phyloP scores from a whole-genome alignment of 2,888 invertebrate species.

The Omphaloscelis lunosa region DNA sequence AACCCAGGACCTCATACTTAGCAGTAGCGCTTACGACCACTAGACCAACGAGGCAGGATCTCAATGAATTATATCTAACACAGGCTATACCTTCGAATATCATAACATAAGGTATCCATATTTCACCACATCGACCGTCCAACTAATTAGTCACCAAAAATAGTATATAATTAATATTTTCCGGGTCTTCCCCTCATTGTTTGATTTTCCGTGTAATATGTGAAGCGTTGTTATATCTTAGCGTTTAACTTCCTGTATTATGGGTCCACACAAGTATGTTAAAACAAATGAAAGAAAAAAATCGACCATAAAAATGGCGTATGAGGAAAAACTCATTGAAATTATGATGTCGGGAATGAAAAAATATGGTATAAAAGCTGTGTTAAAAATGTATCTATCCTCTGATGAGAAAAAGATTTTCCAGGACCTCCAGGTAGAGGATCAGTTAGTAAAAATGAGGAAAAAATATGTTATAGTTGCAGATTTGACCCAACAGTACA shows the following conservation, averaged over 20 bases:
- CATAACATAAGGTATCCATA: neutral
- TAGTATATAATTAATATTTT: slow-evolving; percentile 11
- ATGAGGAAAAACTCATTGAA: slow-evolving; percentile 31
- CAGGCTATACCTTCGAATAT: neutral
- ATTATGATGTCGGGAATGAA: neutral
- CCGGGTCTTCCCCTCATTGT: slow-evolving; percentile 45
- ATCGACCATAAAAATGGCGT: neutral
- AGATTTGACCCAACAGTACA: neutral
- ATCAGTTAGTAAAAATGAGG: neutral
- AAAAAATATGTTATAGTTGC: neutral
- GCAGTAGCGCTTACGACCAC: no score
- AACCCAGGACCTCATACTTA: no score
- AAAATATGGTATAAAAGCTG: neutral
- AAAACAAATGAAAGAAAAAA: slow-evolving; percentile 22
- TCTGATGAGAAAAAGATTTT: neutral
- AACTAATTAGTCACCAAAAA: slow-evolving; percentile 24
- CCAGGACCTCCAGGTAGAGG: neutral
- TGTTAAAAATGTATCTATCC: neutral
- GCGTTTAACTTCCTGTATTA: slow-evolving; percentile 14
- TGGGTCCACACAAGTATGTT: slow-evolving; percentile 15
- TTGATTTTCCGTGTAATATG: slow-evolving; percentile 40
- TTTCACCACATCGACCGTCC: neutral
- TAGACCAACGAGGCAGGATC: no score
- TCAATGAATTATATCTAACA: no score
- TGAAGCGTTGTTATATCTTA: slow-evolving; percentile 31